Evolutionary conservation across 2,888 invertebrate species (phyloP).

Genomic region (Caenorhabditis zanzibari): DNA sequence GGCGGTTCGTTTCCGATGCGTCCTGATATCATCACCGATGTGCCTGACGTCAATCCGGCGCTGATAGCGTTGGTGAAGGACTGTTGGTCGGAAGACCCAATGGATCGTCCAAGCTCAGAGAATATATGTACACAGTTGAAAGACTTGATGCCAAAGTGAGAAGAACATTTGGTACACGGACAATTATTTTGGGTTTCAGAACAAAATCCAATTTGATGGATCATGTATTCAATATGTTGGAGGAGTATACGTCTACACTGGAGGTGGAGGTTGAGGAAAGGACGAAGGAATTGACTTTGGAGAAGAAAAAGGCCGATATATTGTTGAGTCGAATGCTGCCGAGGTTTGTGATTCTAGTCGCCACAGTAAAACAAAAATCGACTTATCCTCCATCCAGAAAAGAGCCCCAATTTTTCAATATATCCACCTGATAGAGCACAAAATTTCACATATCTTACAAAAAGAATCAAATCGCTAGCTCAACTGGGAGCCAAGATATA

Average conservation of each 20-base stretch:
- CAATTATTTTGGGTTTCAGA: no score
- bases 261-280: slow-evolving; percentile 78
- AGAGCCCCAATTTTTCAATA: no score
- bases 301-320: slow-evolving; percentile 80
- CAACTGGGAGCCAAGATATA: no score
- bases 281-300: slow-evolving; percentile 76
- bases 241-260: slow-evolving; percentile 77
- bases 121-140: slow-evolving; percentile 52
- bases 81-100: slow-evolving; percentile 78
- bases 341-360: no score
- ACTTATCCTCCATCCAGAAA: no score
- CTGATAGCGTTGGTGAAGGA: slow-evolving; percentile 75
- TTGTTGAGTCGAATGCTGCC: slow-evolving; percentile 79
- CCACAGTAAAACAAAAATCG: no score
- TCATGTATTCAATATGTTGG: slow-evolving; percentile 81
- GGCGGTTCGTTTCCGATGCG: slow-evolving; percentile 71
- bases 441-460: not conserved
- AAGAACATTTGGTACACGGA: not conserved
- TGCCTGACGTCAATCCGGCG: slow-evolving; percentile 68
- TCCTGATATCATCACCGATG: slow-evolving; percentile 70
- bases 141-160: slow-evolving; percentile 64
- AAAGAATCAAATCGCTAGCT: no score
- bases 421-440: not conserved
- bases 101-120: slow-evolving; percentile 74
- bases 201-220: slow-evolving; percentile 77